These are phyloP conservation scores for Hydrotaea diabolus DNA, from an alignment of 2,888 invertebrate species.

Conservation along the genomic window DNA sequence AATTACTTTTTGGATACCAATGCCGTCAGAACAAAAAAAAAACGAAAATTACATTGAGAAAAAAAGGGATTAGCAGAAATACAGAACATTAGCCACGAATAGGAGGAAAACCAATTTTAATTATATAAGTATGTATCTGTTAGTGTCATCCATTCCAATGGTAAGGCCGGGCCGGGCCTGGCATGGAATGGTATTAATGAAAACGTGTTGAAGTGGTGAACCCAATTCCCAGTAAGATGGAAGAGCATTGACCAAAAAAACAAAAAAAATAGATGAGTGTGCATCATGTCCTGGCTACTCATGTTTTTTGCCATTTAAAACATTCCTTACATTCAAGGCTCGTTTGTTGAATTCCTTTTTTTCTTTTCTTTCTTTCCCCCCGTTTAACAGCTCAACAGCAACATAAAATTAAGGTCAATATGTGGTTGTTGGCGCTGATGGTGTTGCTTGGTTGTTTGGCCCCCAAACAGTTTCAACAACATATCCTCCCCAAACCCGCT, in stretches of 20 bases:
- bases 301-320: not conserved
- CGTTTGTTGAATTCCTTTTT: slow-evolving; percentile 6
- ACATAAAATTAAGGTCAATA: slow-evolving; percentile 29
- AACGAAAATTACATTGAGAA: not conserved
- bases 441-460: too few species aligned
- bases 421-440: slow-evolving; percentile 15
- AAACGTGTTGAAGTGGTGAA: slow-evolving; percentile 23
- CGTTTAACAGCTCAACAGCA: slow-evolving; percentile 1
- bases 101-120: not conserved
- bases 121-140: not conserved
- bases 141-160: not conserved
- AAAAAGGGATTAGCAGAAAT: not conserved
- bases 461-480: not conserved
- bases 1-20: slow-evolving; percentile 9
- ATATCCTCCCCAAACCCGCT: not conserved
- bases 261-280: not conserved
- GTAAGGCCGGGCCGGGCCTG: not conserved
- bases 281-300: slow-evolving; percentile 20
- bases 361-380: not conserved
- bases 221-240: not conserved
- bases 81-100: not conserved
- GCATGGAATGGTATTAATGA: not conserved
- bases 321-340: slow-evolving; percentile 27
- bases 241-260: not conserved
- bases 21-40: not conserved